Percentiles rank a stretch among this genome's conserved stretches.
phyloP scores from a whole-genome alignment of 2,113 vertebrate genomes.

The Clinocottus analis region DNA sequence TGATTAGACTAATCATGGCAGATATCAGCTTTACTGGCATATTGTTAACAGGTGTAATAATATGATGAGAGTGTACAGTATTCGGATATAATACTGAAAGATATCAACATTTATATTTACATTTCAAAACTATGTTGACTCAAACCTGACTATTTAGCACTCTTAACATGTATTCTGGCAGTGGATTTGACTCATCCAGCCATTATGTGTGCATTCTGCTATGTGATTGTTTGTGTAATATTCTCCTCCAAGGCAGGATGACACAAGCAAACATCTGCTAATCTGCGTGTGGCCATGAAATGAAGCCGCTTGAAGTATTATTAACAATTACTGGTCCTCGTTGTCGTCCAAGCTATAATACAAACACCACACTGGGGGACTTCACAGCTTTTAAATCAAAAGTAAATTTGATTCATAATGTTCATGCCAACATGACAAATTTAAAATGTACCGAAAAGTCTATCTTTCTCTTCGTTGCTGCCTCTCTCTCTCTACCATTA shows the following conservation, averaged over 20 bases:
- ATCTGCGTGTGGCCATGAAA: constrained; percentile 65
- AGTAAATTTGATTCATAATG: constrained; percentile 13
- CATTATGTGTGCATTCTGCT: constrained; percentile 55
- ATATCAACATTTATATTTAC: constrained; percentile 35
- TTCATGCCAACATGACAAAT: constrained; percentile 41
- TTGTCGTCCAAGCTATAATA: constrained; percentile 40
- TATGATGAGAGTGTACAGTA: constrained; percentile 10
- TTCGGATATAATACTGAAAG: constrained; percentile 24
- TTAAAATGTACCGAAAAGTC: constrained; percentile 24
- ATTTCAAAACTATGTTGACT: constrained; percentile 27
- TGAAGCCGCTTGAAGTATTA: constrained; percentile 55
- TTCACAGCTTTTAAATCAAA: constrained; percentile 48
- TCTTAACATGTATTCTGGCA: constrained; percentile 35
- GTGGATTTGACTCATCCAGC: constrained; percentile 38
- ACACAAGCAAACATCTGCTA: constrained; percentile 69
- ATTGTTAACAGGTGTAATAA: constrained; percentile 29
- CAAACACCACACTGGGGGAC: constrained; percentile 26
- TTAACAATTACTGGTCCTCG: constrained; percentile 51
- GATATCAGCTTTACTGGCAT: constrained; percentile 36
- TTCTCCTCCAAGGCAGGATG: constrained; percentile 55
- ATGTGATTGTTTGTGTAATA: constrained; percentile 59
- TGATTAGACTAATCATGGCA: constrained; percentile 35
- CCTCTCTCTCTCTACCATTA: constrained; percentile 38
- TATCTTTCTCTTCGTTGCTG: not conserved
- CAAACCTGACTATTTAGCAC: constrained; percentile 39